phyloP scores from a whole-genome alignment of 2,113 vertebrate genomes.

The Ivindomyrus marchei region DNA sequence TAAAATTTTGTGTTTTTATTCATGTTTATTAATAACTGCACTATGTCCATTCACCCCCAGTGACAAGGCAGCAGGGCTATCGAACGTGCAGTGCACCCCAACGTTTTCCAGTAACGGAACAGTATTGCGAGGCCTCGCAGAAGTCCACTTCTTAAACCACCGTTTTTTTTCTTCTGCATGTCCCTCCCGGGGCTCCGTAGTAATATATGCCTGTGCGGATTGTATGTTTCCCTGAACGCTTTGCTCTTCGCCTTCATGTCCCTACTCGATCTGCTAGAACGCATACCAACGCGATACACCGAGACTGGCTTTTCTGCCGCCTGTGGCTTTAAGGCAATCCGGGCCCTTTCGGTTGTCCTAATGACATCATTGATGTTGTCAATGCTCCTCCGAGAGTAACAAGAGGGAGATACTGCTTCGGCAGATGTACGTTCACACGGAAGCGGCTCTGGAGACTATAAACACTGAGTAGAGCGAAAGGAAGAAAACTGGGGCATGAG shows the following conservation, averaged over 20 bases:
- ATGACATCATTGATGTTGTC: slow-evolving; percentile 56
- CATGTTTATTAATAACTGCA: not conserved
- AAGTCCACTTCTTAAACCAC: not conserved
- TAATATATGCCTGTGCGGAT: not conserved
- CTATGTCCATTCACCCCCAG: not conserved
- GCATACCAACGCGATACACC: not conserved
- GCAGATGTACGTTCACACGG: slow-evolving; percentile 42
- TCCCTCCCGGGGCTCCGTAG: not conserved
- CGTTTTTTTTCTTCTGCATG: not conserved
- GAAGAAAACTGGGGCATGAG: slow-evolving; percentile 60
- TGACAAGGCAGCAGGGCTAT: not conserved
- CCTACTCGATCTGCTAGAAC: not conserved
- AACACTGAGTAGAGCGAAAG: slow-evolving; percentile 50
- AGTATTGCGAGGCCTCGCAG: not conserved
- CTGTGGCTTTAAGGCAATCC: slow-evolving; percentile 24
- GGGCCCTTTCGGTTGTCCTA: slow-evolving; percentile 28
- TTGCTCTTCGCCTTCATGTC: not conserved
- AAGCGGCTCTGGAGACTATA: slow-evolving; percentile 48
- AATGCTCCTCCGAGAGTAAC: slow-evolving; percentile 50
- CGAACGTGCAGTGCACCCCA: not conserved
- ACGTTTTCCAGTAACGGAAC: not conserved
- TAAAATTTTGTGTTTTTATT: not conserved
- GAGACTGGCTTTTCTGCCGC: not conserved
- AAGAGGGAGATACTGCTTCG: slow-evolving; percentile 41
- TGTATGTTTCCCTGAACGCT: not conserved